Percentiles rank a stretch among this genome's conserved stretches.
phyloP scores from a whole-genome alignment of 2,113 vertebrate species.

The Equus quagga region DNA sequence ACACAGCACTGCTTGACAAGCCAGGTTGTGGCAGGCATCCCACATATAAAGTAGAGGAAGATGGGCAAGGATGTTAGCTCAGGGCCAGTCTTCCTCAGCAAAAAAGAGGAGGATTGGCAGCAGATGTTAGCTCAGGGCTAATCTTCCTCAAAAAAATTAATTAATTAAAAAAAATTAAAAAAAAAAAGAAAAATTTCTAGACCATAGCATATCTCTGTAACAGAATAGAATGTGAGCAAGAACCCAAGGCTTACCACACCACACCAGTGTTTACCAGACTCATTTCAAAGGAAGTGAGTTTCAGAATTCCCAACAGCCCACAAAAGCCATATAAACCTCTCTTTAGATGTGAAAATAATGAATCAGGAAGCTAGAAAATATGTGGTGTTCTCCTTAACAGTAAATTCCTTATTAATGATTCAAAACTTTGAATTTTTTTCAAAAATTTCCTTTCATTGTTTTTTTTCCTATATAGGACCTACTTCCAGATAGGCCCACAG shows the following conservation, averaged over 20 bases:
- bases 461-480: background rate
- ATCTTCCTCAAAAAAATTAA: no score
- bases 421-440: background rate
- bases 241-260: background rate
- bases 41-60: no score
- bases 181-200: background rate
- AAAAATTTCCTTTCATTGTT: no score
- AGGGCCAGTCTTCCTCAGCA: no score
- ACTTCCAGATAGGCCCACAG: background rate
- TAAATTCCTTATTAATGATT: background rate
- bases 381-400: background rate
- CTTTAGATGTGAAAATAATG: background rate
- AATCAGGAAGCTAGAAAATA: constrained; percentile 10
- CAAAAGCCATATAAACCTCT: background rate
- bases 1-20: no score
- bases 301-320: background rate
- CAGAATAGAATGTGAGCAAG: background rate
- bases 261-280: background rate
- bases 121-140: no score
- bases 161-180: no score
- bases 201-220: background rate
- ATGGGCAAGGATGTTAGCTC: no score
- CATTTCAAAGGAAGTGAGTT: background rate
- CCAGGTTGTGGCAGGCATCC: no score
- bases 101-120: no score